Base-by-base conservation (phyloP, 2,113 vertebrate species). In the Scophthalmus maximus region DNA sequence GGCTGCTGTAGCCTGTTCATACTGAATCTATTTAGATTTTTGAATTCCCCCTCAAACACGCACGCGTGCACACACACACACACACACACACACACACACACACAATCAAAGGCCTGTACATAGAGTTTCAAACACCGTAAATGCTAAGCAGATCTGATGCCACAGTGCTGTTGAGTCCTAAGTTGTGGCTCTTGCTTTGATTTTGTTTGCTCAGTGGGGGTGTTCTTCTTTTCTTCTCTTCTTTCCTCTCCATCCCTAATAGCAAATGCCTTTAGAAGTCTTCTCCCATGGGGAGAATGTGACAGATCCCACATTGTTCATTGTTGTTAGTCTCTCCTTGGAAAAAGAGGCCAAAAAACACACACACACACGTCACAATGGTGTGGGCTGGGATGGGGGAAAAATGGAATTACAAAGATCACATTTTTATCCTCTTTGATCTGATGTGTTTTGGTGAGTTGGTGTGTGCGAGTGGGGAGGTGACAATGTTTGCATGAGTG, bases 271-370 rank as follows among this genome's bases (percentile, higher is more conserved):
- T 60, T 87, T 74, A 87, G 76, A 90, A 88, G 85, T 89, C 46
- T 23, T 74, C 79, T 84, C 88, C 81, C 81, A 81, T 74, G 87
- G 84, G 89, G 90, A 51, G 70, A 88, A 79, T 76, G 84, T 60
- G 84, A 84, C 88, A 87, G 85, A 89, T 89, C 85, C 85, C 77
- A 82, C 84, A 87, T 87, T 90, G 88, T 89, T 90, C 85, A 85
- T 78, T 90, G 73, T 90, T 87, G 72, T 90, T 88, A 77, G 76
- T 66, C 71, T 89, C 70, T 79, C 68, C 68, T 87, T 79, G 65
- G 73, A 87, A 81, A 85, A 38, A 76, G 72, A 82, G 26, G 42
- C 55, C 34, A 50, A 66, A 71, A 58, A 53, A 76, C 34, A 32
- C 7, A 32, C 58, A 49, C 26, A 55, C 65, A 40, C 47, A 68